These are phyloP conservation scores for Hypanus sabinus DNA, from an alignment of 2,113 vertebrate genomes.

Conservation along the genomic window DNA sequence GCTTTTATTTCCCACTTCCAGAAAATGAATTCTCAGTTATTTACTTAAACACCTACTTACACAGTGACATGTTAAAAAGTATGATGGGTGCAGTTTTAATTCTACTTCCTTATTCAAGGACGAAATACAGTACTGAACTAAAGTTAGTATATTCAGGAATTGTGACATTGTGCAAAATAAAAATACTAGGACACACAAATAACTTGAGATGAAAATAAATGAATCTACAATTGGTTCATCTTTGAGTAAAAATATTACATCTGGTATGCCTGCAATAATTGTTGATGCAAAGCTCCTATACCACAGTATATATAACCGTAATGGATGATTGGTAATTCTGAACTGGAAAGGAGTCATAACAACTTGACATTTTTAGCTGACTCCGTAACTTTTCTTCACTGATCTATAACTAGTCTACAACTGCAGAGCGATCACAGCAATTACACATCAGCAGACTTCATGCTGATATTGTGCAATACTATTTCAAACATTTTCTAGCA, in stretches of 20 bases:
- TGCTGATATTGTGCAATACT: not conserved
- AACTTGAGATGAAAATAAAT: not conserved
- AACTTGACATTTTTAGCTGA: constrained; percentile 10
- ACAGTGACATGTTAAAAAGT: not conserved
- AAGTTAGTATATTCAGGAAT: not conserved
- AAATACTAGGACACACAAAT: not conserved
- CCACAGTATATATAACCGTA: not conserved
- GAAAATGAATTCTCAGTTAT: not conserved
- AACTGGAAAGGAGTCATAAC: not conserved
- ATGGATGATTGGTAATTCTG: not conserved
- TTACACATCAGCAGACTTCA: not conserved
- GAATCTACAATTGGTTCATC: not conserved
- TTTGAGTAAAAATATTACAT: not conserved
- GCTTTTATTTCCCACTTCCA: not conserved
- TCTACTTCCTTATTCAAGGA: not conserved
- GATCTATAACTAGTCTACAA: not conserved
- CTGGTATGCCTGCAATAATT: not conserved
- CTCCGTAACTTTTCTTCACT: not conserved
- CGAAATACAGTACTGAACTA: not conserved
- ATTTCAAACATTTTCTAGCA: not conserved
- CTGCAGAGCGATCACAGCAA: not conserved
- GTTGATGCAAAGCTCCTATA: not conserved
- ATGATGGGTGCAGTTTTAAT: not conserved
- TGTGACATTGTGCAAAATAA: not conserved
- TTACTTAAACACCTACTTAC: not conserved